Evolutionary conservation across 2,113 vertebrate species (phyloP).

Genomic region (Brachyistius frenatus): DNA sequence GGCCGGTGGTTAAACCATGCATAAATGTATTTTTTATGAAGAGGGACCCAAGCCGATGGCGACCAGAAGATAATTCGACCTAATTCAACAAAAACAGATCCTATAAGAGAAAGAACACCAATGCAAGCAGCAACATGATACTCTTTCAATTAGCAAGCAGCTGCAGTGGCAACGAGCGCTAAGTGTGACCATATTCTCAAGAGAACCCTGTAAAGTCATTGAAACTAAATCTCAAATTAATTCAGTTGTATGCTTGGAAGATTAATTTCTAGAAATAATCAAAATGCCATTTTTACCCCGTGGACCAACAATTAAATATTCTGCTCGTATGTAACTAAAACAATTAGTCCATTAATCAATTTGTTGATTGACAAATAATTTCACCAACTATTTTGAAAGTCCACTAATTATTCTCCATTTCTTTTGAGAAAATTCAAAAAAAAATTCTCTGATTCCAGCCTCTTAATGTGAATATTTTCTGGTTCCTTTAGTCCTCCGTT

Average conservation of each 20-base stretch:
- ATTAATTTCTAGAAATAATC: conserved; percentile 22
- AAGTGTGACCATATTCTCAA: not conserved
- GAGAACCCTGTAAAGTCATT: not conserved
- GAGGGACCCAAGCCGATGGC: not conserved
- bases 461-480: too few relatives aligned
- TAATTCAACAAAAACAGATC: not conserved
- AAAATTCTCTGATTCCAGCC: too few relatives aligned
- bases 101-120: not conserved
- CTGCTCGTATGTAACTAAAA: not conserved
- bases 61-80: conserved; percentile 11
- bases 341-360: too few relatives aligned
- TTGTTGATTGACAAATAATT: too few relatives aligned
- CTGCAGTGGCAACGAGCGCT: not conserved
- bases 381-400: too few relatives aligned
- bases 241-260: conserved; percentile 14
- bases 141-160: not conserved
- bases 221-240: conserved; percentile 9
- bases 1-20: not conserved
- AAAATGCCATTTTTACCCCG: conserved; percentile 3
- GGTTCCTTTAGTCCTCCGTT: too few relatives aligned
- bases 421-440: too few relatives aligned
- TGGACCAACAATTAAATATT: conserved; percentile 6
- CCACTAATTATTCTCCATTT: not conserved
- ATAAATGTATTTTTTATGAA: not conserved
- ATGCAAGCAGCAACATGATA: conserved; percentile 1